Evolutionary conservation across 1,140 invertebrate genomes (phyloP), one percentile per base, ranked within the genome.

Genomic region (Bombus superbus): DNA sequence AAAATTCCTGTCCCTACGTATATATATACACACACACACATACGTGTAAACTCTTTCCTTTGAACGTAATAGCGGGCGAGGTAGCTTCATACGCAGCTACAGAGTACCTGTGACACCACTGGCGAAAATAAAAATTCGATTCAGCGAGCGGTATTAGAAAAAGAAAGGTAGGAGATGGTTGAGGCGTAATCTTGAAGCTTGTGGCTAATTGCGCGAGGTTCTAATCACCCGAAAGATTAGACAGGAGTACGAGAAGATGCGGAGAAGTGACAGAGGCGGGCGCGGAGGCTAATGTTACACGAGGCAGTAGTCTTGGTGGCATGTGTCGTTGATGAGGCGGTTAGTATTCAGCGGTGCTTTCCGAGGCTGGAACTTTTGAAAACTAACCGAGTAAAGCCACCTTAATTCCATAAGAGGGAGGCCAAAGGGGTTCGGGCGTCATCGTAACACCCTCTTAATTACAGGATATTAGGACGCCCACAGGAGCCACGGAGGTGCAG

Each of bases 291-390:
- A 93, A 94, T 89, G 90, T 90, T 88, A 90, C 89, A 90, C 90
- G 89, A 90, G 91, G 93, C 92, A 92, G 86, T 84, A 91, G 89
- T 89, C 88, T 89, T 88, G 90, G 91, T 94, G 92, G 93, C 94
- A 94, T 95, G 94, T 94, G 94, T 95, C 94, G 94, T 95, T 94
- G 94, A 95, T 95, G 94, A 95, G 94, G 94, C 94, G 93, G 94
- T 95, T 95, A 94, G 94, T 95, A 95, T 95, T 95, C 94, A 95
- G 92, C 92, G 89, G 87, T 94, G 93, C 93, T 91, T 92, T 90
- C 89, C 91, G 89, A 85, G 87, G 87, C 89, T 74, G 90, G 91
- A 94, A 94, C 94, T 94, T 94, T 94, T 94, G 91, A 94, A 94
- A 94, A 94, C 93, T 94, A 94, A 94, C 93, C 93, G 91, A 93